Base-by-base conservation (phyloP, 2,797 vertebrate species). In the Gymnoscopelus microlampas region DNA sequence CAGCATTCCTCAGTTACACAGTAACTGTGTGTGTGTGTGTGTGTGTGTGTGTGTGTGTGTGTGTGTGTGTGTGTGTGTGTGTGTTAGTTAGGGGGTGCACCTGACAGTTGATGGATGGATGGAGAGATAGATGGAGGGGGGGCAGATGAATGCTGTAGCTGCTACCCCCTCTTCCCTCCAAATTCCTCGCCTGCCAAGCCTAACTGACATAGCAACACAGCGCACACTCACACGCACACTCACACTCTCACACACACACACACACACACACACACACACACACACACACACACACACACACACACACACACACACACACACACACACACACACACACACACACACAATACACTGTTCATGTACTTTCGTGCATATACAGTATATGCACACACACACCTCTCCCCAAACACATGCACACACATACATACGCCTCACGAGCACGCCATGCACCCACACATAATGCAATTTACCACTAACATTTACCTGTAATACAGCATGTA, bases 141-240 rank as follows among this genome's bases (percentile, higher is more conserved):
- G 74, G 66, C 10, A 71, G 69, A 68, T 48, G 15, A 32, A 78
- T 53, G 55, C 11, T 6, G 51, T 53, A 58, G 5, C 55, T 72
- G 5, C 55, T 72, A 48, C 63, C 66, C 50, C 55, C n/a, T 70
- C 56, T 47, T 15, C 23, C 55, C 63, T 57, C 67, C 35, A 63
- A 63, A 85, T 91, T 90, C 88, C 77, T 81, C 7, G 24, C 62
- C 77, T 68, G 53, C 32, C 69, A 60, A 63, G 56, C 56, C 32
- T 53, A 57, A 71, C 64, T 77, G 78, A 59, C 85, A 86, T 87
- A 60, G 87, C 74, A 92, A 92, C 86, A 39, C 12, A 51, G 35
- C 49, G 15, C 7, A 8, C 60, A 73, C n/a, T 12, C n/a, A 4
- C 50, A 58, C 23, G 35, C 19, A 6, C 49, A 13, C 56, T 47